Percentiles rank a stretch among this genome's conserved stretches.
These are phyloP conservation scores for Natator depressus DNA, from an alignment of 2,113 vertebrate genomes.

Conservation along the genomic window DNA sequence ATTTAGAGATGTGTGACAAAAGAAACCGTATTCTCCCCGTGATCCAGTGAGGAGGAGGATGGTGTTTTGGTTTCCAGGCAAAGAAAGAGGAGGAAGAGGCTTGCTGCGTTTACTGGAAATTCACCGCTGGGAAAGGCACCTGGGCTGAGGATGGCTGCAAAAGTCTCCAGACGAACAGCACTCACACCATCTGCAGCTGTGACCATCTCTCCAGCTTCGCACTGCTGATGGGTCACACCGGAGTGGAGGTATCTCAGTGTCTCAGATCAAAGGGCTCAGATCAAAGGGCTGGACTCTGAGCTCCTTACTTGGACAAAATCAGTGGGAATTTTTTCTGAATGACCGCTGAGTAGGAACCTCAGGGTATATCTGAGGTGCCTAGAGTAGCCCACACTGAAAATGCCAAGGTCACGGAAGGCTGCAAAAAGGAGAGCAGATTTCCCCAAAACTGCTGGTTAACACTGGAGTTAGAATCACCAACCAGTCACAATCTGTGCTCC, in stretches of 20 bases:
- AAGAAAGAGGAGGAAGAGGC: background rate
- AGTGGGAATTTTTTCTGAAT: background rate
- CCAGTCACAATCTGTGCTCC: too few species aligned
- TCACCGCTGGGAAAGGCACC: background rate
- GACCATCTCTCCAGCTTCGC: conserved; percentile 84
- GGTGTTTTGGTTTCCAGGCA: conserved; percentile 13
- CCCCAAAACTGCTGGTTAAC: too few species aligned
- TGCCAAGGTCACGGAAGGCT: too few species aligned
- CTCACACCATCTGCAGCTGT: conserved; percentile 81
- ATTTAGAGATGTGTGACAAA: background rate
- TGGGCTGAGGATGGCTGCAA: conserved; percentile 80
- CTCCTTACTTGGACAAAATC: background rate
- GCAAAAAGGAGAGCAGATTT: too few species aligned
- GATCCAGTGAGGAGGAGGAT: background rate
- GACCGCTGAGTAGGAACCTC: too few species aligned
- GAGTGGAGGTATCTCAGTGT: conserved; percentile 33
- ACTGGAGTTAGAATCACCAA: too few species aligned
- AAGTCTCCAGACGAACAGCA: conserved; percentile 32
- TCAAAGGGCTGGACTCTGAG: background rate
- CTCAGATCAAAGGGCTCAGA: background rate
- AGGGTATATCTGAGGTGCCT: too few species aligned
- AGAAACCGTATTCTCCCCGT: background rate
- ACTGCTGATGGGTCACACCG: conserved; percentile 76
- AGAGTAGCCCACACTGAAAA: too few species aligned
- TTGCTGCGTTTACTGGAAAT: conserved; percentile 81